A percentile compares a stretch with the other conserved stretches of the same genome.
phyloP scores from a whole-genome alignment of 2,888 invertebrate genomes.

The Lydus trimaculatus region DNA sequence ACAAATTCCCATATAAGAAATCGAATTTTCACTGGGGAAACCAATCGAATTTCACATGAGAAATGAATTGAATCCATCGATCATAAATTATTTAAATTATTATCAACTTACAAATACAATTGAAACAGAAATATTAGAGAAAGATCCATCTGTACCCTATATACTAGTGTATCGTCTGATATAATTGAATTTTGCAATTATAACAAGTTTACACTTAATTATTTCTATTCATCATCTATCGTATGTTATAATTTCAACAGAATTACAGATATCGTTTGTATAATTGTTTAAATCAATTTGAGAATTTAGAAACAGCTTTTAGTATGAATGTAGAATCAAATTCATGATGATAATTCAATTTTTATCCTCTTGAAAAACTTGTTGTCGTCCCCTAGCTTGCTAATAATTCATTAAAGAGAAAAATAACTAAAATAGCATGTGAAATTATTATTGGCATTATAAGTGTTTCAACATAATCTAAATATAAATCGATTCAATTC shows the following conservation, averaged over 20 bases:
- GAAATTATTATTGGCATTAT: background rate
- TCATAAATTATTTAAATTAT: background rate
- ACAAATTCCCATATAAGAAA: conserved; percentile 24
- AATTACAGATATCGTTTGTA: background rate
- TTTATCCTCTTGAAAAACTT: background rate
- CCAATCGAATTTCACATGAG: background rate
- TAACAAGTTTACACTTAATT: conserved; percentile 27
- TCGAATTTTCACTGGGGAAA: conserved; percentile 20
- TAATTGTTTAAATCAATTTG: background rate
- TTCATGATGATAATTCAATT: background rate
- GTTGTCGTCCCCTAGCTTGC: background rate
- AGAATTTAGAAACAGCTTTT: background rate
- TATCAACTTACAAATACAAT: too few species aligned
- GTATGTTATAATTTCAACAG: conserved; percentile 26
- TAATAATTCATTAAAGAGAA: background rate
- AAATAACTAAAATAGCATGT: background rate
- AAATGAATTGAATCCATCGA: background rate
- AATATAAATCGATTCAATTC: background rate
- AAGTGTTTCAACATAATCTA: background rate
- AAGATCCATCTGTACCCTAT: background rate
- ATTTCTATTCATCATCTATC: conserved; percentile 27
- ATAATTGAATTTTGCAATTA: conserved; percentile 28
- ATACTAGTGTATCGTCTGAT: background rate
- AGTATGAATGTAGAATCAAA: background rate
- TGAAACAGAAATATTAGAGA: background rate